Evolutionary conservation across 37 sponge, comb jelly and placozoan species (phyloP).

Genomic region (Oscarella lobularis): DNA sequence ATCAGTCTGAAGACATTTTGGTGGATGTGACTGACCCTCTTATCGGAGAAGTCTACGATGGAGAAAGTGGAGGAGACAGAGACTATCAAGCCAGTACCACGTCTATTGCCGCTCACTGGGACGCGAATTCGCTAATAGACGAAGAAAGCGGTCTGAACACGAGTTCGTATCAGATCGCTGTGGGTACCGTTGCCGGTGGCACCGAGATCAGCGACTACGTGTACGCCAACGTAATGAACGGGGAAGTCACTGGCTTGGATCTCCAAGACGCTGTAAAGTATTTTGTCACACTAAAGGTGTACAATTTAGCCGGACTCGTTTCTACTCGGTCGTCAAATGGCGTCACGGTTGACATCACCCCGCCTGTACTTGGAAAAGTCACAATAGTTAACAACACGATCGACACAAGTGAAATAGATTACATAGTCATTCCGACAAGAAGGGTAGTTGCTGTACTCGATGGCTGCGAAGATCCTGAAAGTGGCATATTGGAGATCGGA

Average conservation of each 20-base stretch:
- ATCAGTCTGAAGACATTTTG: neutral
- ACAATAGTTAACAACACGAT: neutral
- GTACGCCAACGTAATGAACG: neutral
- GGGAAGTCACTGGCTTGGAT: neutral
- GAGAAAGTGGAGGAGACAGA: neutral
- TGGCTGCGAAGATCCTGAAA: no score
- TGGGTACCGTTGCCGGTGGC: neutral
- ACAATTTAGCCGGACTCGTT: neutral
- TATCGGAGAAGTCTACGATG: neutral
- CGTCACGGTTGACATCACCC: neutral
- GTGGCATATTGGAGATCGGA: no score
- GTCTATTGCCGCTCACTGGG: neutral
- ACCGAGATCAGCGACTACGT: neutral
- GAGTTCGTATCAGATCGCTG: neutral
- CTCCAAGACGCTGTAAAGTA: neutral
- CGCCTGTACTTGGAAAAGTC: neutral
- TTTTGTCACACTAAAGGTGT: neutral
- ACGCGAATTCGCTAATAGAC: neutral
- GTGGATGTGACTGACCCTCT: neutral
- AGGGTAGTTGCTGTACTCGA: no score
- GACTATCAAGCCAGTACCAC: neutral
- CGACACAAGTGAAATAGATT: neutral
- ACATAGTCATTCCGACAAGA: no score
- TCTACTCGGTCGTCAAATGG: neutral
- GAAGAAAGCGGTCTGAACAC: neutral